These are phyloP conservation scores for Chironomus striatipennis DNA, from an alignment of 1,140 invertebrate species.

Conservation along the genomic window DNA sequence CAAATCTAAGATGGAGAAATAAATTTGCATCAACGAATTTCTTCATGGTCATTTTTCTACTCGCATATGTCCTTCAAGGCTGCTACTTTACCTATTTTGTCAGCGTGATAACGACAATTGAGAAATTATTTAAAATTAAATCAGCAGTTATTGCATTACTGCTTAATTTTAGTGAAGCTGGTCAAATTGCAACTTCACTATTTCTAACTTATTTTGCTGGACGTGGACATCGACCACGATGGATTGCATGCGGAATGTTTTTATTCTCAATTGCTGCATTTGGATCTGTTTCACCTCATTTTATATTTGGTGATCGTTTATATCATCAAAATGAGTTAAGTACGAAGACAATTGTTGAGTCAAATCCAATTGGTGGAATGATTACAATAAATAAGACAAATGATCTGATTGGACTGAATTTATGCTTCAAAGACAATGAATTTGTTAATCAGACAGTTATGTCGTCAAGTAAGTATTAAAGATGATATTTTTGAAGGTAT, in stretches of 20 bases:
- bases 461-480: slow-evolving; percentile 34
- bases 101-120: slow-evolving; percentile 92
- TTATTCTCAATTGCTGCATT: slow-evolving; percentile 81
- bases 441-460: slow-evolving; percentile 16
- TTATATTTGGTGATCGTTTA: slow-evolving; percentile 66
- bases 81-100: slow-evolving; percentile 96
- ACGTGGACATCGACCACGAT: slow-evolving; percentile 87
- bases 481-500: slow-evolving; percentile 21
- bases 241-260: slow-evolving; percentile 91
- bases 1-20: slow-evolving; percentile 56
- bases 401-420: neutral
- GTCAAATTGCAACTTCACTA: slow-evolving; percentile 81
- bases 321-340: slow-evolving; percentile 38
- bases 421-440: neutral
- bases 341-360: neutral
- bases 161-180: slow-evolving; percentile 89
- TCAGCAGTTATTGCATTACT: slow-evolving; percentile 90
- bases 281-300: slow-evolving; percentile 75
- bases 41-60: slow-evolving; percentile 79
- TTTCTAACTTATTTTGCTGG: slow-evolving; percentile 89
- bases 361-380: no score
- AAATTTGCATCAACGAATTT: slow-evolving; percentile 78
- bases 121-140: slow-evolving; percentile 92
- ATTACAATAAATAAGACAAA: neutral
- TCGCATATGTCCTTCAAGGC: slow-evolving; percentile 83